Evolutionary conservation across 2,113 vertebrate genomes (phyloP).

Genomic region (Mesocricetus auratus): DNA sequence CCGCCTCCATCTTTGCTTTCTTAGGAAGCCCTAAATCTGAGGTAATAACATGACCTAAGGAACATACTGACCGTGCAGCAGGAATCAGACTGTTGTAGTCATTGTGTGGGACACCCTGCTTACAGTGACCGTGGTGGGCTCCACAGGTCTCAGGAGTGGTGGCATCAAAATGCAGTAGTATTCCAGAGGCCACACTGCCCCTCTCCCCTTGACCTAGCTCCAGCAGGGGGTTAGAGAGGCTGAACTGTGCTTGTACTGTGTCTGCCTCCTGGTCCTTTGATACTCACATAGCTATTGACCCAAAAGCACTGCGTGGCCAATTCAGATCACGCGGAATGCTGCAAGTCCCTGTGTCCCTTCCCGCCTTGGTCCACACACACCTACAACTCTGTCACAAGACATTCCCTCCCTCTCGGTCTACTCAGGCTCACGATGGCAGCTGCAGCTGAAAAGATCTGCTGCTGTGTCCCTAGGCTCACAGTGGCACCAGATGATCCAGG

Average conservation of each 20-base stretch:
- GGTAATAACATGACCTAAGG: neutral
- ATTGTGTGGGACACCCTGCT: neutral
- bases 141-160: neutral
- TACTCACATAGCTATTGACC: neutral
- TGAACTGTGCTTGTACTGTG: neutral
- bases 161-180: rapidly evolving
- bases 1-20: neutral
- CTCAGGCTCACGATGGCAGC: neutral
- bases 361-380: neutral
- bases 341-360: neutral
- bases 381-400: constrained; percentile 42
- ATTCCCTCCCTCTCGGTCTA: neutral
- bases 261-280: neutral
- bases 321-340: neutral
- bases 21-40: neutral
- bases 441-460: neutral
- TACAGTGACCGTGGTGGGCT: neutral
- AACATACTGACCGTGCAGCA: neutral
- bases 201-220: neutral
- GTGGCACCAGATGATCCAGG: constrained; percentile 83
- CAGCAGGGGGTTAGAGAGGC: neutral
- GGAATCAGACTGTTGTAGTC: neutral
- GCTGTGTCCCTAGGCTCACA: constrained; percentile 58
- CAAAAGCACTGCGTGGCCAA: constrained; percentile 29
- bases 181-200: neutral